phyloP scores from a whole-genome alignment of 2,797 vertebrate genomes.

The Orientallactaga sibirica region DNA sequence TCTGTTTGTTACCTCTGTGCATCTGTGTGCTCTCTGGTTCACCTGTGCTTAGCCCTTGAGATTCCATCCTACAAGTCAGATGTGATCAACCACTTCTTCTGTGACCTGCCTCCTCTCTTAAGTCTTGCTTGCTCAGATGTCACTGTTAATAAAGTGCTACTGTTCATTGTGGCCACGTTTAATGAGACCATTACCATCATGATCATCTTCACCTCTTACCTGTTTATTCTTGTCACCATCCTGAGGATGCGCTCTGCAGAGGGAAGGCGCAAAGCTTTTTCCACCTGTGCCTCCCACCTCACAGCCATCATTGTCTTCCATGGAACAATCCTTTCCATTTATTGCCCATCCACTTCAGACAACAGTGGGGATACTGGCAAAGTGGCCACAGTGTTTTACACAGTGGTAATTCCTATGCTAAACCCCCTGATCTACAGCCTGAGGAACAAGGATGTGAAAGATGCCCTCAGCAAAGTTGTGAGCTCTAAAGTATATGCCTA shows the following conservation, averaged over 20 bases:
- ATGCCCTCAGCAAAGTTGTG: slow-evolving; percentile 10
- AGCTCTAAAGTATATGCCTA: neutral
- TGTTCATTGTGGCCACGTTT: neutral
- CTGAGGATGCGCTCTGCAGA: slow-evolving; percentile 54
- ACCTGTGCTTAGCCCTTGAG: slow-evolving; percentile 51
- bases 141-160: neutral
- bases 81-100: slow-evolving; percentile 74
- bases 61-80: neutral
- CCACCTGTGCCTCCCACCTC: slow-evolving; percentile 73
- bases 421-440: slow-evolving; percentile 75
- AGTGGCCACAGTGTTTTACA: slow-evolving; percentile 64
- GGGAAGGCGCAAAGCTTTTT: slow-evolving; percentile 65
- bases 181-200: neutral
- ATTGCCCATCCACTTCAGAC: neutral
- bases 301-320: slow-evolving; percentile 58
- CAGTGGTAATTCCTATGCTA: slow-evolving; percentile 63
- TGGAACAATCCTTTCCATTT: slow-evolving; percentile 64
- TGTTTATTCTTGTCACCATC: slow-evolving; percentile 71
- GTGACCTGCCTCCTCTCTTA: slow-evolving; percentile 62
- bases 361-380: neutral
- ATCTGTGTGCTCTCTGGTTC: slow-evolving; percentile 14
- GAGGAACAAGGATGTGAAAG: slow-evolving; percentile 69
- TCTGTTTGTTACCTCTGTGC: slow-evolving; percentile 65
- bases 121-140: slow-evolving; percentile 61
- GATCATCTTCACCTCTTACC: slow-evolving; percentile 63